Evolutionary conservation across 1,140 invertebrate species (phyloP).

Genomic region (Condylostylus longicornis): DNA sequence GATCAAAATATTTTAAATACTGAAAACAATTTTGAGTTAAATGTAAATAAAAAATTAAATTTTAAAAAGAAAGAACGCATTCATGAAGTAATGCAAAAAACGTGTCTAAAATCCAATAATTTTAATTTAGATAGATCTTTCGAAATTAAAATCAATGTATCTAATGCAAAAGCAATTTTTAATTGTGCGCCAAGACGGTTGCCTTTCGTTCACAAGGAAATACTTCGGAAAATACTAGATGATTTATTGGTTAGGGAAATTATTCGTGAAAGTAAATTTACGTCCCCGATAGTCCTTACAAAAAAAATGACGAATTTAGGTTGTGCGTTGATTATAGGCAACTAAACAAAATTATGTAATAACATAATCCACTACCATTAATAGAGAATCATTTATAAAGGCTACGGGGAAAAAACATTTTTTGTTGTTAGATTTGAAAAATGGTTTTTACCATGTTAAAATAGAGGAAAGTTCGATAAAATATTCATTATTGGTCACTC

Average conservation of each 20-base stretch:
- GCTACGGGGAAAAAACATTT: constrained; percentile 18
- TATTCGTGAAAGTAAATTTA: constrained; percentile 14
- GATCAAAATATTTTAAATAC: no score
- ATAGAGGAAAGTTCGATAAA: constrained; percentile 21
- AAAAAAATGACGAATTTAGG: constrained; percentile 18
- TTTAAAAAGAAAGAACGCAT: no score
- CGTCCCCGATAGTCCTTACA: constrained; percentile 24
- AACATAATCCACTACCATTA: constrained; percentile 21
- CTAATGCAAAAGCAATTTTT: constrained; percentile 10
- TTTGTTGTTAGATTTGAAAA: constrained; percentile 33
- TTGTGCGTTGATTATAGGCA: constrained; percentile 28
- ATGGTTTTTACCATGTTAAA: constrained; percentile 22
- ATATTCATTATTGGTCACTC: constrained; percentile 30
- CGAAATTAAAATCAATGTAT: constrained; percentile 9
- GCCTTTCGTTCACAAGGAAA: constrained; percentile 11
- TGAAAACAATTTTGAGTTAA: no score
- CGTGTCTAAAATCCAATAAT: no score
- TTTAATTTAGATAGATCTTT: no score
- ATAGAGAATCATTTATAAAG: constrained; percentile 21
- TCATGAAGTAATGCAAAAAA: no score
- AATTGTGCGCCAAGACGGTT: constrained; percentile 11
- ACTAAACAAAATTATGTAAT: constrained; percentile 22
- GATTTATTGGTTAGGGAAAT: constrained; percentile 11
- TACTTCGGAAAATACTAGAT: constrained; percentile 11
- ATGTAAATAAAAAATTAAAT: no score